Base-by-base conservation (phyloP, 2,888 invertebrate genomes). In the Ormyrus nitidulus region DNA sequence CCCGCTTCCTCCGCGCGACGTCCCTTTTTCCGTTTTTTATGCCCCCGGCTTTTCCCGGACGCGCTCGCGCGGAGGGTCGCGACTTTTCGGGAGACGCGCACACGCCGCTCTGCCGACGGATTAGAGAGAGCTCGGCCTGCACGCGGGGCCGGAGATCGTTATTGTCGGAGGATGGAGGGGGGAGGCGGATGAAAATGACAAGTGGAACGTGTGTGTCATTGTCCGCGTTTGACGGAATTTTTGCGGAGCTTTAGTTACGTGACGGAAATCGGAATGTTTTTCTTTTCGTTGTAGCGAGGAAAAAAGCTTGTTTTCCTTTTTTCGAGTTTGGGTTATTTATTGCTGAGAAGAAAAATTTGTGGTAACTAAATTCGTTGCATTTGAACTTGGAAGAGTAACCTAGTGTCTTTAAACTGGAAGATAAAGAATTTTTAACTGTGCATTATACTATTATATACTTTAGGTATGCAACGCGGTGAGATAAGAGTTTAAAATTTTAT, bases 41-140 rank as follows among this genome's bases (percentile, higher is more conserved):
- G 13, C 51, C 10, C 19, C 19, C 46, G 46, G 7, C n/a, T 19
- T 58, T 51, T 77, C 51, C 65, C 59, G 49, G 44, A 44, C 49
- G n/a, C 65, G 51, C 54, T 9, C 9, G 34, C 19, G 11, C 2
- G 48, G 44, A 62, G 56, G 54, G 53, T 49, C n/a, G 51, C 54
- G 56, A 74, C 44, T 62, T 51, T 69, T 13, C 34, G 34, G 34
- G 34, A 34, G 34, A 3, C 34, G 65, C 69, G n/a, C 54, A 46
- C 34, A 34, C 13, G 61, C 71, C 44, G 72, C 54, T 13, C 54
- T 13, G 66, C n/a, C 75, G 65, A 62, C 75, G 79, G 79, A 79
- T 79, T 73, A 73, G 62, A 70, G 66, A 53, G 59, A 7, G 46
- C 34, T 0, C 34, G 34, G 34, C 34, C 34, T 34, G 34, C 34